phyloP scores from a whole-genome alignment of 2,888 invertebrate species.

The Protodeltote pygarga region DNA sequence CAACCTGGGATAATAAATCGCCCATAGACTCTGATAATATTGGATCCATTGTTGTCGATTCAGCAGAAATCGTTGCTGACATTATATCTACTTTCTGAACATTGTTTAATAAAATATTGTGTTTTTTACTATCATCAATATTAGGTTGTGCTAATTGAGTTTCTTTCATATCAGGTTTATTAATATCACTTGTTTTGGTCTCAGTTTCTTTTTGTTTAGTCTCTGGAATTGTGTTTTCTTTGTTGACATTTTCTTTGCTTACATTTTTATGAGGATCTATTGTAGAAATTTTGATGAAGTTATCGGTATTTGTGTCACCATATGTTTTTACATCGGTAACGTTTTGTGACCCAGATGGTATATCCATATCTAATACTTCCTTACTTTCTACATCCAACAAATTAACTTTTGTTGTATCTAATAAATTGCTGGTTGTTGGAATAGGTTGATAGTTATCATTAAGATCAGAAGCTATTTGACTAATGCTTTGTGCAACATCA shows the following conservation, averaged over 20 bases:
- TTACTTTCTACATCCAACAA: slow-evolving; percentile 74
- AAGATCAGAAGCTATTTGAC: slow-evolving; percentile 83
- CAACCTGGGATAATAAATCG: slow-evolving; percentile 82
- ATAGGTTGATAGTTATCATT: slow-evolving; percentile 71
- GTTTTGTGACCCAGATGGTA: slow-evolving; percentile 61
- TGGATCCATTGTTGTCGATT: slow-evolving; percentile 71
- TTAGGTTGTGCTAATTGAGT: slow-evolving; percentile 19
- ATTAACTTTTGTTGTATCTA: slow-evolving; percentile 66
- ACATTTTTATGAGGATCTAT: slow-evolving; percentile 67
- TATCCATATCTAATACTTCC: slow-evolving; percentile 77
- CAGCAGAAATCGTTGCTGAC: slow-evolving; percentile 44
- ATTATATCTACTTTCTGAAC: slow-evolving; percentile 48
- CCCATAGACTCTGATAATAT: slow-evolving; percentile 80
- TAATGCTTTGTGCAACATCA: slow-evolving; percentile 82
- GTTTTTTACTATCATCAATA: slow-evolving; percentile 16
- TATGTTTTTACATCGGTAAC: slow-evolving; percentile 48
- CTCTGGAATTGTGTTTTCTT: slow-evolving; percentile 16
- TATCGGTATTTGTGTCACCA: slow-evolving; percentile 56
- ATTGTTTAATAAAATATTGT: slow-evolving; percentile 36
- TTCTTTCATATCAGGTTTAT: slow-evolving; percentile 6
- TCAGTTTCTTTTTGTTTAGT: not conserved
- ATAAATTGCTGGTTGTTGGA: slow-evolving; percentile 69
- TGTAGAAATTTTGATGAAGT: slow-evolving; percentile 77
- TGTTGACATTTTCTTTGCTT: slow-evolving; percentile 26
- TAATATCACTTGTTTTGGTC: not conserved